Conservation (phyloP, 2,888 invertebrate genomes). For the Hylaea fasciaria region DNA sequence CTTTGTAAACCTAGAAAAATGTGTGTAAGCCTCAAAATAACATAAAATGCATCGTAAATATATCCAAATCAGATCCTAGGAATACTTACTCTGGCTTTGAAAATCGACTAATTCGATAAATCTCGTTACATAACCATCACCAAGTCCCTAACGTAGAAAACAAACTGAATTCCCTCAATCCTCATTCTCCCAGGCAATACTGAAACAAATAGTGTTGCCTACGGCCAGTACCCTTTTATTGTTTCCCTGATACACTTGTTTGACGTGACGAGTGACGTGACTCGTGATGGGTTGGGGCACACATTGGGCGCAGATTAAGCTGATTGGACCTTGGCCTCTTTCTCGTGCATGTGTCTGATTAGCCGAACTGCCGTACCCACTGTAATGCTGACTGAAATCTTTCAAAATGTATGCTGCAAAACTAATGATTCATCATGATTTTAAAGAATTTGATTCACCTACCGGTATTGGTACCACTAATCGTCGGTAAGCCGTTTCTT, state of each 20-base stretch:
- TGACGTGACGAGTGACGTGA: conserved; percentile 26
- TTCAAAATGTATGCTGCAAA: too few relatives aligned
- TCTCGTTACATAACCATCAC: too few relatives aligned
- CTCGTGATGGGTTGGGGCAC: conserved; percentile 5
- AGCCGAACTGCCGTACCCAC: background rate
- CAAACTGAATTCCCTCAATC: conserved; percentile 25
- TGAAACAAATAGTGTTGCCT: conserved; percentile 26
- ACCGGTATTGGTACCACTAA: too few relatives aligned
- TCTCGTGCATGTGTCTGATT: background rate
- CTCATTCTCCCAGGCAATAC: conserved; percentile 22
- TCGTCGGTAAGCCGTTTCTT: too few relatives aligned
- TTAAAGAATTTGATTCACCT: too few relatives aligned
- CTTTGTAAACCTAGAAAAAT: too few relatives aligned
- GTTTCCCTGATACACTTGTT: conserved; percentile 29
- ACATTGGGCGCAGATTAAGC: conserved; percentile 12
- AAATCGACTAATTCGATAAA: too few relatives aligned
- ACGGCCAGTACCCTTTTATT: conserved; percentile 27
- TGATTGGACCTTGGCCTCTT: conserved; percentile 8
- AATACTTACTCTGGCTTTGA: too few relatives aligned
- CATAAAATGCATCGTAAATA: too few relatives aligned
- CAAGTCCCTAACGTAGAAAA: conserved; percentile 4
- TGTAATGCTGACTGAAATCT: background rate
- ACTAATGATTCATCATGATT: too few relatives aligned
- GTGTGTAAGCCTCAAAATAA: too few relatives aligned
- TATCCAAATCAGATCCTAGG: too few relatives aligned